Evolutionary conservation across 2,888 invertebrate species (phyloP).

Genomic region (Apodemia hepburni): DNA sequence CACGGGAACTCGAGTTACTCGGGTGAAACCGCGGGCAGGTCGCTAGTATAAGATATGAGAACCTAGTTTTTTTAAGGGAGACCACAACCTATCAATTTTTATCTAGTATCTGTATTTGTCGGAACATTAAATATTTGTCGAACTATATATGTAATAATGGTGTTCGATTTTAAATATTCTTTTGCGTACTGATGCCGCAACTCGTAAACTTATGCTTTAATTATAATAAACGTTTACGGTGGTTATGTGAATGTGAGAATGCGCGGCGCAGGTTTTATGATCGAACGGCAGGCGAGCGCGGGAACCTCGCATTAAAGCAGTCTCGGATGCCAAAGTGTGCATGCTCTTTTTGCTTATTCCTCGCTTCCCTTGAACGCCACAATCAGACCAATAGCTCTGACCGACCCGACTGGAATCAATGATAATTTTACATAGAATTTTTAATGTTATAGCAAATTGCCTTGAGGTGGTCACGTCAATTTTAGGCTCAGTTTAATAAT

Average conservation of each 20-base stretch:
- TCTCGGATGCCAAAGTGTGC: conserved; percentile 47
- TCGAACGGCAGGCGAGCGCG: conserved; percentile 39
- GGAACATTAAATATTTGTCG: not conserved
- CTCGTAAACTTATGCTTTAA: conserved; percentile 69
- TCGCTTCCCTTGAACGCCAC: conserved; percentile 24
- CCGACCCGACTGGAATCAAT: conserved; percentile 7
- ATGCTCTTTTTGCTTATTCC: conserved; percentile 53
- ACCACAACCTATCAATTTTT: too few relatives aligned
- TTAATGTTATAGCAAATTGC: not conserved
- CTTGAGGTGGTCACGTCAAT: not conserved
- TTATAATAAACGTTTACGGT: conserved; percentile 71
- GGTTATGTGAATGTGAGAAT: conserved; percentile 43
- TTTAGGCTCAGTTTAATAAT: not conserved
- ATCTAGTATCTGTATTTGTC: too few relatives aligned
- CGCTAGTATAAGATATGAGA: too few relatives aligned
- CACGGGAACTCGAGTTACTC: too few relatives aligned
- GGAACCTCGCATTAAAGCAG: conserved; percentile 48
- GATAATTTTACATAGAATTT: conserved; percentile 12
- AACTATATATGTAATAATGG: not conserved
- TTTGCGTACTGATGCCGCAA: conserved; percentile 53
- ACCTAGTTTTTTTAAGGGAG: too few relatives aligned
- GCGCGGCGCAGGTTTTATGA: conserved; percentile 68
- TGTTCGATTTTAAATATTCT: conserved; percentile 39
- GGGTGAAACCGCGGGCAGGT: too few relatives aligned
- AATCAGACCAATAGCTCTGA: conserved; percentile 27